Percentiles rank a stretch among this genome's conserved stretches.
These are phyloP conservation scores for Xestia sexstrigata DNA, from an alignment of 2,888 invertebrate genomes.

Conservation along the genomic window DNA sequence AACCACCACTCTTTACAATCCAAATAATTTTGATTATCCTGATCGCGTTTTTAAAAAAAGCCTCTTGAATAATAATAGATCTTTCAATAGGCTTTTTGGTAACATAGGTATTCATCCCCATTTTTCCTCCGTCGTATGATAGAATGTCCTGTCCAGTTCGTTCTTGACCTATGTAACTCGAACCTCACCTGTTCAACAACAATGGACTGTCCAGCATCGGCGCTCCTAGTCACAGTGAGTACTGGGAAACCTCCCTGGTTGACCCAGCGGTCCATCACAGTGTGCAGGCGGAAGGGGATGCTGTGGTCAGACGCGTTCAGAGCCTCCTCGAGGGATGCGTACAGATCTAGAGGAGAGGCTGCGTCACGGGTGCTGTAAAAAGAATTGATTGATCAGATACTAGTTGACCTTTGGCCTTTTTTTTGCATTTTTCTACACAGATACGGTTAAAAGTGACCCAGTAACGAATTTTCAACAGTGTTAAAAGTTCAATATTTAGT, in stretches of 20 bases:
- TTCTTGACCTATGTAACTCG: not conserved
- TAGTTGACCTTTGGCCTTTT: not conserved
- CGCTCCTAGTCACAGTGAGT: slow-evolving; percentile 90
- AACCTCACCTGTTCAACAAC: slow-evolving; percentile 80
- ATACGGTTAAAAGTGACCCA: not conserved
- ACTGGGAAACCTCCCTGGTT: slow-evolving; percentile 94
- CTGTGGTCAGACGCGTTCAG: slow-evolving; percentile 73
- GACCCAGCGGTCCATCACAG: slow-evolving; percentile 94
- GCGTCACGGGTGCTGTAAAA: slow-evolving; percentile 77
- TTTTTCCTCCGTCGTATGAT: not conserved
- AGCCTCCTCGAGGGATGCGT: slow-evolving; percentile 75
- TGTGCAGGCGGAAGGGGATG: slow-evolving; percentile 86
- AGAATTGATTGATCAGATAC: not conserved
- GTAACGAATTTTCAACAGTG: not conserved
- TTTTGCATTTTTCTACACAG: not conserved
- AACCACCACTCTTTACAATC: not conserved
- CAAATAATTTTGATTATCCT: not conserved
- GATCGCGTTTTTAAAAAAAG: too few relatives aligned
- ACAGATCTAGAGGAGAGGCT: slow-evolving; percentile 79
- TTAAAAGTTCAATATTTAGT: not conserved
- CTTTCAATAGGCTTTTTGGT: not conserved
- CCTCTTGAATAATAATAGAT: too few relatives aligned
- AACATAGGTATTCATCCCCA: too few relatives aligned
- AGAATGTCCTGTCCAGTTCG: not conserved
- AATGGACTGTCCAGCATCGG: slow-evolving; percentile 78